Evolutionary conservation across 2,113 vertebrate genomes (phyloP).

Genomic region (Tetrao urogallus): DNA sequence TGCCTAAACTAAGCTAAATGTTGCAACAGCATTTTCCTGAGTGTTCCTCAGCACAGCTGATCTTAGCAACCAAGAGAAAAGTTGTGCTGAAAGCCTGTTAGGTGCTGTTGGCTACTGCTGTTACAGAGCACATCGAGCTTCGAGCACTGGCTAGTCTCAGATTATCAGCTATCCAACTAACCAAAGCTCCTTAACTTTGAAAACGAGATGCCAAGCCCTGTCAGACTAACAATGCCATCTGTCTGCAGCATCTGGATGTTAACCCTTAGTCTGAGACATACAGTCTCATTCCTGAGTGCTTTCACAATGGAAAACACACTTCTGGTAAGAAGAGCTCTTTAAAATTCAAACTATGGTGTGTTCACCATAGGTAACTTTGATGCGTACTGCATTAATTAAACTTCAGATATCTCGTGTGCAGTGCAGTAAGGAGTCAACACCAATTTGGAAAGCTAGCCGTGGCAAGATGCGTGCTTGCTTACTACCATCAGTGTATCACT

Average conservation of each 20-base stretch:
- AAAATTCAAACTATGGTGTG: neutral
- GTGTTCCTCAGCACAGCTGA: neutral
- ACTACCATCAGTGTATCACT: neutral
- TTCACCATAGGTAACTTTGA: neutral
- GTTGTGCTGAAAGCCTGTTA: neutral
- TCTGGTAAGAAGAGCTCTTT: neutral
- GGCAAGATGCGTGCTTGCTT: neutral
- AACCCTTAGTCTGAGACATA: neutral
- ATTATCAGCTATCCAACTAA: constrained; percentile 43
- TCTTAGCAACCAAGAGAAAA: neutral
- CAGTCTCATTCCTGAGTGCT: neutral
- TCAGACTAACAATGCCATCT: constrained; percentile 64
- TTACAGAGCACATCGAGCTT: neutral
- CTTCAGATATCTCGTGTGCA: constrained; percentile 18
- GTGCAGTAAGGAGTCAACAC: neutral
- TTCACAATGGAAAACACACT: neutral
- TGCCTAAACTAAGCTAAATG: neutral
- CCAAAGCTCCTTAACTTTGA: constrained; percentile 67
- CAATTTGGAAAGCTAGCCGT: constrained; percentile 14
- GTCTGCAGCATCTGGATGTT: constrained; percentile 56
- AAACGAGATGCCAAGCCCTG: constrained; percentile 49
- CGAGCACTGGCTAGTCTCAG: constrained; percentile 25
- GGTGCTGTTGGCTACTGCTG: neutral
- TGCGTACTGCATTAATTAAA: neutral
- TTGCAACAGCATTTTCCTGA: neutral